A percentile compares a stretch with the other conserved stretches of the same genome.
These are phyloP conservation scores for Patella ulyssiponensis DNA, from an alignment of 2,888 invertebrate genomes.

Conservation along the genomic window DNA sequence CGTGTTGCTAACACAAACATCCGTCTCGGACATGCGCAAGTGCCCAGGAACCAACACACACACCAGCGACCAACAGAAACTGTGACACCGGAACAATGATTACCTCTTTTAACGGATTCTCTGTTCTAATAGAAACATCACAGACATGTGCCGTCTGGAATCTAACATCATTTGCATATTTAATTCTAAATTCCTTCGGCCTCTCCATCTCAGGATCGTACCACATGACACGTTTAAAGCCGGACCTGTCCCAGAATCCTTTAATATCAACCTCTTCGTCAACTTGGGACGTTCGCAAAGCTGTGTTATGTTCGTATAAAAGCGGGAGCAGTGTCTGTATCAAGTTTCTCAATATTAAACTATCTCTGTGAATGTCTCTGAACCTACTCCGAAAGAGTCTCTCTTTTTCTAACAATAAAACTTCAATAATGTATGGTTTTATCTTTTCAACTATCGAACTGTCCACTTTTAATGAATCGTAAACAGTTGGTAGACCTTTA, in stretches of 20 bases:
- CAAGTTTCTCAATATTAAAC: conserved; percentile 30
- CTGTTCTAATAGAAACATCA: conserved; percentile 80
- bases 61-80: too few relatives aligned
- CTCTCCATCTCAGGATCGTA: neutral
- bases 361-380: conserved; percentile 25
- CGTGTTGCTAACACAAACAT: too few relatives aligned
- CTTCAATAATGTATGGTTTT: conserved; percentile 79
- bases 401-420: conserved; percentile 71
- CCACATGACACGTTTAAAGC: conserved; percentile 40
- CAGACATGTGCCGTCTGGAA: conserved; percentile 81
- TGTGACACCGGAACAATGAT: too few relatives aligned
- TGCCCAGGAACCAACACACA: too few relatives aligned
- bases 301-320: conserved; percentile 41
- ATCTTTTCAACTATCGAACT: conserved; percentile 55
- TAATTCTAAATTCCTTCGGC: conserved; percentile 11
- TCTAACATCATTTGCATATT: conserved; percentile 16
- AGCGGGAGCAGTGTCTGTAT: conserved; percentile 32
- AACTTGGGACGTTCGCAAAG: conserved; percentile 74
- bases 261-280: conserved; percentile 86
- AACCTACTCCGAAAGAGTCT: conserved; percentile 26
- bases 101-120: conserved; percentile 78
- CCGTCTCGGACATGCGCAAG: too few relatives aligned
- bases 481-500: conserved; percentile 77
- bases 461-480: conserved; percentile 72
- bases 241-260: conserved; percentile 82